Percentiles rank a stretch among this genome's conserved stretches.
Conservation (phyloP, 2,888 invertebrate genomes). For the Nasonovia ribisnigri region DNA sequence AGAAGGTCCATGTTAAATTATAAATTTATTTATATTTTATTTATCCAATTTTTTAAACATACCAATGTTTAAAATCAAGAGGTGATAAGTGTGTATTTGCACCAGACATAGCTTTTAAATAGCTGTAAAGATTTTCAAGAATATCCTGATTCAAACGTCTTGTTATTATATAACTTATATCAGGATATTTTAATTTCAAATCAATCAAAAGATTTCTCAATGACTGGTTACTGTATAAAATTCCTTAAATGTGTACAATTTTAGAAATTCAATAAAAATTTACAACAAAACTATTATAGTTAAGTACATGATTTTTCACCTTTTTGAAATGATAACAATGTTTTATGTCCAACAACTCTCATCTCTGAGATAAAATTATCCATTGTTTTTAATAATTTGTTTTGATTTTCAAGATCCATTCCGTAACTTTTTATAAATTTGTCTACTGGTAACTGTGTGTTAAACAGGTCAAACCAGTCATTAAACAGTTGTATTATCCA, state of each 20-base stretch:
- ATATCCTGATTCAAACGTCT: too few species aligned
- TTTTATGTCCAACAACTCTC: constrained; percentile 16
- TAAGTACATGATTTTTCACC: neutral
- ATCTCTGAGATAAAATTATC: neutral
- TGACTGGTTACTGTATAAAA: constrained; percentile 4
- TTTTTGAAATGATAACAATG: constrained; percentile 23
- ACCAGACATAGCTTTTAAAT: too few species aligned
- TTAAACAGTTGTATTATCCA: neutral
- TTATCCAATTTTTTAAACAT: too few species aligned
- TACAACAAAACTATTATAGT: neutral
- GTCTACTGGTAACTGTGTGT: neutral
- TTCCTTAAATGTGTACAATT: neutral
- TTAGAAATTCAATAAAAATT: neutral
- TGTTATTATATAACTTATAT: neutral
- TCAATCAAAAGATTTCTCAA: neutral
- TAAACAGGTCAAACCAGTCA: constrained; percentile 4
- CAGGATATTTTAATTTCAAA: neutral
- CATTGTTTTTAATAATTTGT: neutral
- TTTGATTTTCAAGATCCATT: neutral
- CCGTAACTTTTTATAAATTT: constrained; percentile 3
- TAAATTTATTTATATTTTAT: too few species aligned
- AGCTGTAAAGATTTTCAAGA: too few species aligned
- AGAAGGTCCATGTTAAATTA: neutral
- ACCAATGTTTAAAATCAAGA: too few species aligned
- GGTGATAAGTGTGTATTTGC: too few species aligned